Base-by-base conservation (phyloP, 2,888 invertebrate genomes). In the Aporophyla lueneburgensis region DNA sequence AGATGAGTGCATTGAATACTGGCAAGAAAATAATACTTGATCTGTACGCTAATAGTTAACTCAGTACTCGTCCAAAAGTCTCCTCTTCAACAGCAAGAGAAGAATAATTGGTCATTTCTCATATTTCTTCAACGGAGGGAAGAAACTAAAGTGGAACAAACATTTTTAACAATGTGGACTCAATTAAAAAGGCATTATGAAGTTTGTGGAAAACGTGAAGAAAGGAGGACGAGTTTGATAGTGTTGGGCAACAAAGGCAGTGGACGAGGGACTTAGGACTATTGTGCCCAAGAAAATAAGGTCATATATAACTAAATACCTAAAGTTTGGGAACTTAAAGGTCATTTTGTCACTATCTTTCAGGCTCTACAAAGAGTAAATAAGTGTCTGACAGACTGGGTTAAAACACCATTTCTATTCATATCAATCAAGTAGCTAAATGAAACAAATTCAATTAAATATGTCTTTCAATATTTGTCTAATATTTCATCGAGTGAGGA, bases 181-280 rank as follows among this genome's bases (percentile, higher is more conserved):
- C 62, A 84, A 84, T 86, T 84, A 84, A 82, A 85, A 85, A 78
- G 40, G 74, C 65, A 79, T 87, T 77, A 86, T 53, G 19, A 69
- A 81, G 67, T 74, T 81, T 76, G 54, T 72, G 33, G 51, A 24
- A 53, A 78, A 72, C 70, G 54, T 74, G 54, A 58, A 43, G 40
- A 12, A 65, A 54, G 69, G 33, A 61, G 4, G 16, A 67, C 56
- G 24, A 54, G 27, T 66, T 61, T 76, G 6, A 51, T 54, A 49
- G 66, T 61, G 21, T 61, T 27, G 12, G 65, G 70, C 58, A n/a
- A 51, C 24, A 79, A 73, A 70, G 21, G 9, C 61, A 69, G 80
- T 24, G 21, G 33, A 5, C 7, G 12, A 40, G 16, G 21, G 4
- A 3, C 21, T 68, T 49, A 12, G 2, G n/a, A 61, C 4, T 24